Percentiles rank a stretch among this genome's conserved stretches.
phyloP scores from a whole-genome alignment of 1,140 invertebrate genomes.

The Hylaeus volcanicus region DNA sequence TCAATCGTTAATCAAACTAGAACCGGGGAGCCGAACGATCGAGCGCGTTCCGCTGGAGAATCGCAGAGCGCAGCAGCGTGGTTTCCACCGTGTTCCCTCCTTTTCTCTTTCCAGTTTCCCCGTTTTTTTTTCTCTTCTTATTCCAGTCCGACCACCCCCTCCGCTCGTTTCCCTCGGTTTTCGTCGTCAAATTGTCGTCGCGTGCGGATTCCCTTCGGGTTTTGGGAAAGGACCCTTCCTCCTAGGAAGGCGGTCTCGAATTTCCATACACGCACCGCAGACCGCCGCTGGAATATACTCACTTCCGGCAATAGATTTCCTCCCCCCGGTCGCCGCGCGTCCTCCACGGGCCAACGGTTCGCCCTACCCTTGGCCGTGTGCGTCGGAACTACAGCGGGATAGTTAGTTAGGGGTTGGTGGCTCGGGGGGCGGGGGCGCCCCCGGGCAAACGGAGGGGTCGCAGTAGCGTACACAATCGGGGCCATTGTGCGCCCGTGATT shows the following conservation, averaged over 20 bases:
- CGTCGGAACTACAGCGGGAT: constrained; percentile 67
- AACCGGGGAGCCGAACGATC: neutral
- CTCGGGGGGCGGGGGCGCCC: constrained; percentile 3
- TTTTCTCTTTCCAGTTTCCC: too few relatives aligned
- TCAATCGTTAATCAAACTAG: constrained; percentile 49
- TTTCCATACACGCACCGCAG: constrained; percentile 75
- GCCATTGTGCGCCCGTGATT: constrained; percentile 78
- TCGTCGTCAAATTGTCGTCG: constrained; percentile 61
- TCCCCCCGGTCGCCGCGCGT: constrained; percentile 44
- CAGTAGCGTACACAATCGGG: constrained; percentile 75
- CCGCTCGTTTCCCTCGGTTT: neutral
- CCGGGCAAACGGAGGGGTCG: constrained; percentile 51
- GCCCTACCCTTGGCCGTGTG: constrained; percentile 35
- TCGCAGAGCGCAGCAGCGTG: constrained; percentile 28
- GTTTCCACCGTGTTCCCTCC: too few relatives aligned
- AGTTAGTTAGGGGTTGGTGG: constrained; percentile 75
- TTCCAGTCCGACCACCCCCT: neutral
- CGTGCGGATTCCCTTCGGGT: constrained; percentile 62
- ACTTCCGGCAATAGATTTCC: constrained; percentile 81
- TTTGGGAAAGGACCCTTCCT: constrained; percentile 61
- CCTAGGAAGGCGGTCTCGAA: constrained; percentile 69
- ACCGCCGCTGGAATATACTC: constrained; percentile 75
- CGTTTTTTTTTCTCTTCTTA: constrained; percentile 27
- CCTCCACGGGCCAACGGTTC: neutral
- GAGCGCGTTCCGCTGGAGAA: constrained; percentile 19